Percentiles rank a stretch among this genome's conserved stretches.
These are phyloP conservation scores for Pao palembangensis DNA, from an alignment of 2,113 vertebrate species.

Conservation along the genomic window DNA sequence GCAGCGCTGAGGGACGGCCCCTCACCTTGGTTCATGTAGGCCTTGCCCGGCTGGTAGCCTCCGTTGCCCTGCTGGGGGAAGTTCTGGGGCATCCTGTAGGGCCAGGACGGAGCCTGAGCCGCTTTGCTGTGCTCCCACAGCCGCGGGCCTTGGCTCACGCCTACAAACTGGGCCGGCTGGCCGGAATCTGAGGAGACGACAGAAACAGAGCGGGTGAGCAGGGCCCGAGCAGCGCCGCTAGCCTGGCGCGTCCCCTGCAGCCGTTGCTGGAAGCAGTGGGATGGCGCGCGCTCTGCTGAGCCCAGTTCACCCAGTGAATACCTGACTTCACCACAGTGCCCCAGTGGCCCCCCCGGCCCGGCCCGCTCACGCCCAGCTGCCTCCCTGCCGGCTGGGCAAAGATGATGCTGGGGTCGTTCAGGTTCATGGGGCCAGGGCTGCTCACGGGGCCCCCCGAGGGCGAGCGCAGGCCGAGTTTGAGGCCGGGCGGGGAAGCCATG, in stretches of 20 bases:
- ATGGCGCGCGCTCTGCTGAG: no score
- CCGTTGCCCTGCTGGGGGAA: constrained; percentile 91
- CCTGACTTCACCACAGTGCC: constrained; percentile 91
- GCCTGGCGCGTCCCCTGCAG: no score
- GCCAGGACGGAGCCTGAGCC: constrained; percentile 88
- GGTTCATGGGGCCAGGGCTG: constrained; percentile 80
- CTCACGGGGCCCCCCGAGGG: constrained; percentile 63
- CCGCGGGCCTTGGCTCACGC: constrained; percentile 80
- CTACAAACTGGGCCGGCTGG: constrained; percentile 85
- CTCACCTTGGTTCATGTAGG: constrained; percentile 88
- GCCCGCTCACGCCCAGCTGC: constrained; percentile 79
- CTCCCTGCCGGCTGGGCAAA: constrained; percentile 93
- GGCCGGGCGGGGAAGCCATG: constrained; percentile 78
- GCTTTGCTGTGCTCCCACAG: constrained; percentile 86
- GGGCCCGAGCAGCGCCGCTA: no score
- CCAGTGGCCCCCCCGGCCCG: constrained; percentile 89
- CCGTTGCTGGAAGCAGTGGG: no score
- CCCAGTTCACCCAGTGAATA: constrained; percentile 70
- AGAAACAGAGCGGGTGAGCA: constrained; percentile 4
- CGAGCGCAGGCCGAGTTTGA: constrained; percentile 80
- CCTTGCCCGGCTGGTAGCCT: constrained; percentile 90
- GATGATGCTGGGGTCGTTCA: constrained; percentile 99
- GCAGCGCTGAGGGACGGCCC: no score
- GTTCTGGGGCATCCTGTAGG: constrained; percentile 90
- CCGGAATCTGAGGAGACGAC: constrained; percentile 78